These are phyloP conservation scores for Dolichotis patagonum DNA, from an alignment of 2,113 vertebrate species.

Conservation along the genomic window DNA sequence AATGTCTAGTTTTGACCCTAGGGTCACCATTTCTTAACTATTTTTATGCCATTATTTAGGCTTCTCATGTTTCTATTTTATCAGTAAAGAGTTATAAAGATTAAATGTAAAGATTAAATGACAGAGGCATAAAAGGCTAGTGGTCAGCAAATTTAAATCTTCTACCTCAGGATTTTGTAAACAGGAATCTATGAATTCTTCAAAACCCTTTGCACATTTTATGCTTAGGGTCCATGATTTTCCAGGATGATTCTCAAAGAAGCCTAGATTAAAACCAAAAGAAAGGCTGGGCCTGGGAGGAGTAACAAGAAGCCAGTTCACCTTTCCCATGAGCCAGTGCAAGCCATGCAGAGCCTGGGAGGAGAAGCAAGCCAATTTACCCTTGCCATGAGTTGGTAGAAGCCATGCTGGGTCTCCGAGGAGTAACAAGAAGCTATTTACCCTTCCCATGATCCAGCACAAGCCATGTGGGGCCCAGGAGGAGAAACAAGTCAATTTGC, in stretches of 20 bases:
- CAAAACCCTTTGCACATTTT: not conserved
- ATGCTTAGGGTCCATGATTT: not conserved
- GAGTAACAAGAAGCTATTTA: too few relatives aligned
- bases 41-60: not conserved
- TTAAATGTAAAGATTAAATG: not conserved
- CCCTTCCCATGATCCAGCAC: too few relatives aligned
- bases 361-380: too few relatives aligned
- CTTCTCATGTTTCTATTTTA: not conserved
- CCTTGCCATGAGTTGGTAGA: too few relatives aligned
- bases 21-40: not conserved
- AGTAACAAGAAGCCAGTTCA: too few relatives aligned
- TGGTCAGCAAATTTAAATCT: not conserved
- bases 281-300: too few relatives aligned
- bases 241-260: not conserved
- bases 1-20: not conserved
- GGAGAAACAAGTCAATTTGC: too few relatives aligned
- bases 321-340: too few relatives aligned
- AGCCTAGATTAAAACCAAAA: slow-evolving; percentile 12
- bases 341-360: too few relatives aligned
- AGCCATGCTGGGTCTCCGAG: too few relatives aligned
- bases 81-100: not conserved
- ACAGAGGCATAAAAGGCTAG: not conserved
- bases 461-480: too few relatives aligned
- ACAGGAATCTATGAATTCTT: not conserved
- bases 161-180: not conserved